Percentiles rank a stretch among this genome's conserved stretches.
Conservation (phyloP, 1,140 invertebrate species). For the Meloidogyne hapla region DNA sequence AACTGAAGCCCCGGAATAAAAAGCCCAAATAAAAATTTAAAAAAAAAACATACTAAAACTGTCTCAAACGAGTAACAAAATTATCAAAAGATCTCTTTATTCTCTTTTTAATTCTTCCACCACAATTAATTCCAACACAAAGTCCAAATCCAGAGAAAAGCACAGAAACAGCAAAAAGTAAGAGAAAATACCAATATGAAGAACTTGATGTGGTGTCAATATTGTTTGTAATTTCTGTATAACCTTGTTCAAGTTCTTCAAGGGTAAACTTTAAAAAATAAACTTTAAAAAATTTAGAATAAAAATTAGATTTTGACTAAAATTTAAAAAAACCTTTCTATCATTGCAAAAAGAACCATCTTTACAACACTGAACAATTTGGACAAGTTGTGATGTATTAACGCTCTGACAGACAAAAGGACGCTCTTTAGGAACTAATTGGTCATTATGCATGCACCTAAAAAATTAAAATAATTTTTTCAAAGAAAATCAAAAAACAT, state of each 20-base stretch:
- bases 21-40: neutral
- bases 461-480: too few relatives aligned
- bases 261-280: conserved; percentile 30
- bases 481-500: conserved; percentile 11
- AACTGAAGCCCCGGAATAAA: neutral
- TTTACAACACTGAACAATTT: conserved; percentile 38
- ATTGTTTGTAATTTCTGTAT: neutral
- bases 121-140: conserved; percentile 46
- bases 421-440: conserved; percentile 39
- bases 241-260: neutral
- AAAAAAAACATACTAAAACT: neutral
- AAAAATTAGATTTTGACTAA: neutral
- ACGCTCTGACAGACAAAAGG: conserved; percentile 47
- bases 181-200: conserved; percentile 35
- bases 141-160: conserved; percentile 46
- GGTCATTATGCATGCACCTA: conserved; percentile 12
- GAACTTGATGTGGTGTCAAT: neutral
- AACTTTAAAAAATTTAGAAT: conserved; percentile 10
- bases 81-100: conserved; percentile 34
- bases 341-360: conserved; percentile 47
- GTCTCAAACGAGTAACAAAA: conserved; percentile 10
- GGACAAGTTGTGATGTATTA: conserved; percentile 1
- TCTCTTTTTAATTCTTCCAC: conserved; percentile 4
- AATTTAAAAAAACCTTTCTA: conserved; percentile 35
- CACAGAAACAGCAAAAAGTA: conserved; percentile 39